Base-by-base conservation (phyloP, 2,888 invertebrate genomes). In the Hypomecis punctinalis region DNA sequence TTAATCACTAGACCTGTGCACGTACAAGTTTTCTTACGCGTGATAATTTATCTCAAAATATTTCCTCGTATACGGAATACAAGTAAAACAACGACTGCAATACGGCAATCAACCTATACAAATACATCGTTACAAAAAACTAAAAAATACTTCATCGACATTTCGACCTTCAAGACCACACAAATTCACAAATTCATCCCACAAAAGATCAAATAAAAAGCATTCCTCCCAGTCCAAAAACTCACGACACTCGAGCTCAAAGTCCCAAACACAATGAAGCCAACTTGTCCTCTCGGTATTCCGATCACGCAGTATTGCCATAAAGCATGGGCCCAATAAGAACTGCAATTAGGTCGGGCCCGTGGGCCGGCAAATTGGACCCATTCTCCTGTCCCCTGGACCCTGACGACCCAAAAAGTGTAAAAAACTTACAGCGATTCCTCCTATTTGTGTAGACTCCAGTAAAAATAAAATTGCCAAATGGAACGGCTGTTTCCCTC, bases 281-380 rank as follows among this genome's bases (percentile, higher is more conserved):
- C 42, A 51, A 47, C 55, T 52, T 57, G 39, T 53, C 40, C 47
- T 52, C 60, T 65, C 40, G 46, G 60, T 66, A 83, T 83, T 78
- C 83, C 42, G 68, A 66, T 62, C 84, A 83, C 83, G 84, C 71
- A 58, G 40, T 62, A 67, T 74, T 69, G 69, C 75, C 77, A 80
- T 78, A 77, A 76, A 76, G 76, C 76, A 73, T 73, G 66, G 70
- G 72, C 79, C 72, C 78, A 78, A 81, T 79, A 78, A 76, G 69
- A 71, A 68, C 63, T 70, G 74, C 81, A 83, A 84, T 85, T 85
- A 85, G 76, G 72, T 70, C 63, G 63, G 69, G 75, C 64, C 82
- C 79, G 79, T 77, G 80, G 71, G 74, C 68, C 72, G 66, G 68
- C 69, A 73, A 78, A 81, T 80, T 78, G 74, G 74, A 71, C 71